These are phyloP conservation scores for Apamea anceps DNA, from an alignment of 2,888 invertebrate genomes.

Conservation along the genomic window DNA sequence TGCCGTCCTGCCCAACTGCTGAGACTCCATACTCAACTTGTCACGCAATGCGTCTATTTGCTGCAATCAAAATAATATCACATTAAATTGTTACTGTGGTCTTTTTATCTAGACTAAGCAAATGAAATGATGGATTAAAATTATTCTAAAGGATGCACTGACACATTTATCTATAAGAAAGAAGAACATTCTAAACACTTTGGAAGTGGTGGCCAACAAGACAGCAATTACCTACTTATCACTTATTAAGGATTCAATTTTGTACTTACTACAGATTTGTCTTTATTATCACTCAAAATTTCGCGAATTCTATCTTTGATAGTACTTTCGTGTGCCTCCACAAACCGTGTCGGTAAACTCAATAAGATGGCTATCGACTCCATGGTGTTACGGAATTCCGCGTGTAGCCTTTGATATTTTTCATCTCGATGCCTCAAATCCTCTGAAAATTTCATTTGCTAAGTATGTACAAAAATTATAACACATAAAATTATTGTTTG, in stretches of 20 bases:
- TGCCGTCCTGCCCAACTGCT: constrained; percentile 92
- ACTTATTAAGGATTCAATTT: not conserved
- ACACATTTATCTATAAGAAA: not conserved
- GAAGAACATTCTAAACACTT: not conserved
- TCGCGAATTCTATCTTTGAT: constrained; percentile 95
- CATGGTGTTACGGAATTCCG: constrained; percentile 92
- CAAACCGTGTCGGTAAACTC: constrained; percentile 93
- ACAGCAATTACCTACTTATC: not conserved
- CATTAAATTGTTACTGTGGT: not conserved
- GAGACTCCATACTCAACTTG: constrained; percentile 93
- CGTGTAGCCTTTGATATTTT: constrained; percentile 92
- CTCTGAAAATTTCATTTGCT: constrained; percentile 83
- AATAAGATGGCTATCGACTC: constrained; percentile 93
- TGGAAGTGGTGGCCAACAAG: not conserved
- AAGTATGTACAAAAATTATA: not conserved
- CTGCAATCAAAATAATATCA: constrained; percentile 81
- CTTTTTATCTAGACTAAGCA: not conserved
- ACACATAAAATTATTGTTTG: not conserved
- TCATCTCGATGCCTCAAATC: constrained; percentile 93
- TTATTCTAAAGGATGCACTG: not conserved
- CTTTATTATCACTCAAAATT: constrained; percentile 94
- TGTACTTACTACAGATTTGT: constrained; percentile 92
- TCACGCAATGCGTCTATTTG: constrained; percentile 94
- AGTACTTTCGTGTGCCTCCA: constrained; percentile 94
- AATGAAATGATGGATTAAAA: not conserved